Base-by-base conservation (phyloP, 2,888 invertebrate species). In the Cordylochernes scorpioides region DNA sequence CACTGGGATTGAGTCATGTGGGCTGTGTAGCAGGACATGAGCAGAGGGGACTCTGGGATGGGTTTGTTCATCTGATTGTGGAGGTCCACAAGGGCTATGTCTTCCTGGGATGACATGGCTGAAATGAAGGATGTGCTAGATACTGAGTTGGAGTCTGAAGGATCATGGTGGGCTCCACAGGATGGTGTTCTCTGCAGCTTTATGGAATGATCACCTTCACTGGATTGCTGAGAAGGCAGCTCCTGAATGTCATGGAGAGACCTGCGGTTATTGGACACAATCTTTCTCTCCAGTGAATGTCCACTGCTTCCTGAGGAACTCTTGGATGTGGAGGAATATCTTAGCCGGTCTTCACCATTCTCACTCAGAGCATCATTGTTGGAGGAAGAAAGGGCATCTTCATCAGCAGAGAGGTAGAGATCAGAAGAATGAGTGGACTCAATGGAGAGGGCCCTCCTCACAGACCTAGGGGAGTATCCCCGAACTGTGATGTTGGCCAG, bases 11-110 rank as follows among this genome's bases (percentile, higher is more conserved):
- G 84, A 3, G 82, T 78, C 46, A 91, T 58, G 52, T 88, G 84
- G 44, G 71, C 71, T 49, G 77, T 68, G 50, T 91, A 91, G 47
- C 84, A 84, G 4, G 82, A 74, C 80, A 91, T 82, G 1, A 91
- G 58, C 29, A 91, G 58, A 0, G 88, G 84, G 0, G 88, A 88
- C 46, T 86, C 80, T 5, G 78, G 70, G 38, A 91, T 88, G 0
- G 86, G 75, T 42, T 67, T 65, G 50, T 78, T 78, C 15, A 82
- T 71, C 58, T 91, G 88, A 67, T 80, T 77, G 46, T 86, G 84
- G 10, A 91, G 60, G 54, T 88, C 84, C 0, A 91, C 78, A 30
- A 82, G 54, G 0, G 78, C 78, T 16, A 36, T 36, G 27, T 36
- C 38, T 54, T 84, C 82, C 51, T 82, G 82, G 8, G 80, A 84